phyloP scores from a whole-genome alignment of 2,113 vertebrate genomes.

The Todiramphus saurophagus region DNA sequence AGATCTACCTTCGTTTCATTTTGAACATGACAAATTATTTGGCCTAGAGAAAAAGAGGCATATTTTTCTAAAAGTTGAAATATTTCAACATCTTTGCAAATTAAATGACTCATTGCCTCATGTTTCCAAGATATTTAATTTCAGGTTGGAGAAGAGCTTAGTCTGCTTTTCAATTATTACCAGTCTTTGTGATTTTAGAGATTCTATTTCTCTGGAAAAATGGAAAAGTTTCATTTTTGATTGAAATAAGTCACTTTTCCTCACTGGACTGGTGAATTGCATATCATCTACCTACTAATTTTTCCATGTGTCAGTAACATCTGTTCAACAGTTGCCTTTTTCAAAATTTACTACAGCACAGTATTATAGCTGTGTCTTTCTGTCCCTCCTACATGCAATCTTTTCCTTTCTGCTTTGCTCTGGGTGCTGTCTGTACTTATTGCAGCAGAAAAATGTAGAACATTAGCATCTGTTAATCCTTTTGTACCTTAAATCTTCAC shows the following conservation, averaged over 20 bases:
- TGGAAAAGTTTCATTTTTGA: neutral
- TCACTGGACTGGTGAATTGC: neutral
- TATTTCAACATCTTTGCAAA: neutral
- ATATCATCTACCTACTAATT: neutral
- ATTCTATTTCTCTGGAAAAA: neutral
- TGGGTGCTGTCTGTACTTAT: conserved; percentile 9
- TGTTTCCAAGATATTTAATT: neutral
- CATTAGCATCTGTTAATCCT: conserved; percentile 46
- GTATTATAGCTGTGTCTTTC: neutral
- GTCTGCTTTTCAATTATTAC: neutral
- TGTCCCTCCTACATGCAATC: neutral
- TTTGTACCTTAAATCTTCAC: conserved; percentile 31
- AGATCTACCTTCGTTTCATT: neutral
- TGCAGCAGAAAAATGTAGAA: conserved; percentile 14
- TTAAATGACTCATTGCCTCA: neutral
- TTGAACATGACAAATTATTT: neutral
- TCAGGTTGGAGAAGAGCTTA: neutral
- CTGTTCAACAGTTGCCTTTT: conserved; percentile 14
- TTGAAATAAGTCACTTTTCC: neutral
- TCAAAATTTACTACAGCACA: neutral
- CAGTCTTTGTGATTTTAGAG: neutral
- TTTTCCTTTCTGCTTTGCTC: neutral
- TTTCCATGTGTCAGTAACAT: neutral
- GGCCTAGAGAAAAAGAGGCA: neutral
- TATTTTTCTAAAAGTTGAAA: neutral